phyloP scores from a whole-genome alignment of 2,113 vertebrate genomes.

The Silurus meridionalis region DNA sequence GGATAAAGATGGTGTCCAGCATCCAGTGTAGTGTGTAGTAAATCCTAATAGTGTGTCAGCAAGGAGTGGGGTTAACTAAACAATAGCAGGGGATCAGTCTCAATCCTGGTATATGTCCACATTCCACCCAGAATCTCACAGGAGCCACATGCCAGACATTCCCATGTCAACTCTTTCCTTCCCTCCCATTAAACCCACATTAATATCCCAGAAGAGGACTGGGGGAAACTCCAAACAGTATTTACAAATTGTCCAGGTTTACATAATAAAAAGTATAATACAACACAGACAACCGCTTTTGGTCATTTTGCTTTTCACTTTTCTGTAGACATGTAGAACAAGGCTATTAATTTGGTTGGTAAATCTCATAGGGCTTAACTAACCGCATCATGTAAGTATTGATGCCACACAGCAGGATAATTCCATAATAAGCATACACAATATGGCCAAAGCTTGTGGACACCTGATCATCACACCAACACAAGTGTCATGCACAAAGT shows the following conservation, averaged over 20 bases:
- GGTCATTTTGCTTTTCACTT: neutral
- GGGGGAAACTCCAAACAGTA: neutral
- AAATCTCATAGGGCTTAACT: neutral
- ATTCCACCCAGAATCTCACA: conserved; percentile 18
- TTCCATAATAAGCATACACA: neutral
- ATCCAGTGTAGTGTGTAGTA: neutral
- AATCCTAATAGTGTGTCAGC: neutral
- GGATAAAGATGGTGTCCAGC: neutral
- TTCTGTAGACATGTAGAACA: neutral
- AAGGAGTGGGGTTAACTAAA: conserved; percentile 1
- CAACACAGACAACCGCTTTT: neutral
- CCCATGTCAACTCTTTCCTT: conserved; percentile 11
- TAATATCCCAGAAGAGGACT: neutral
- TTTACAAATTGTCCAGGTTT: neutral
- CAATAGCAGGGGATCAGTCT: conserved; percentile 12
- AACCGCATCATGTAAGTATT: neutral
- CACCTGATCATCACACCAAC: neutral
- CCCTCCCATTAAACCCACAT: conserved; percentile 7
- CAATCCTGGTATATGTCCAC: neutral
- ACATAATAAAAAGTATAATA: neutral
- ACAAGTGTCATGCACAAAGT: neutral
- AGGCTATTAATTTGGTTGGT: no score
- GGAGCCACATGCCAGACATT: conserved; percentile 20
- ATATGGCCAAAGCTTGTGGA: neutral
- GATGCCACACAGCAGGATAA: neutral